Evolutionary conservation across 2,113 vertebrate genomes (phyloP).

Genomic region (Calidris pugnax): DNA sequence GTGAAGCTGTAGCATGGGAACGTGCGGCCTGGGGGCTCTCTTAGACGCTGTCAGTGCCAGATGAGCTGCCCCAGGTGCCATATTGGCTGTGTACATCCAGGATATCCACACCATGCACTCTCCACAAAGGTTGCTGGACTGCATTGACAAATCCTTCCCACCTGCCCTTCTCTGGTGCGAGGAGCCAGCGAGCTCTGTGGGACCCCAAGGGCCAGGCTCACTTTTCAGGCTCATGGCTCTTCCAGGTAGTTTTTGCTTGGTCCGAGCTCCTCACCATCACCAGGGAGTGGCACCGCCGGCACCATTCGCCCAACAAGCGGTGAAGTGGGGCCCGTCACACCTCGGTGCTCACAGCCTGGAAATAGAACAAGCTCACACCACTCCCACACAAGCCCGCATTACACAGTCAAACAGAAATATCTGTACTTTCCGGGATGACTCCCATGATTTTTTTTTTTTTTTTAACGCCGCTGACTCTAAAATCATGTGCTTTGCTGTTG

Average conservation of each 20-base stretch:
- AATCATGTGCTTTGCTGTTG: slow-evolving; percentile 32
- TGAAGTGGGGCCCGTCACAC: not conserved
- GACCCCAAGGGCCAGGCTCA: not conserved
- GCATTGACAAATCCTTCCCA: not conserved
- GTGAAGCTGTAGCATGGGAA: not conserved
- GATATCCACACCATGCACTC: not conserved
- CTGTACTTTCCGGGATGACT: slow-evolving; percentile 61
- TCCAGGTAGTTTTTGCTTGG: not conserved
- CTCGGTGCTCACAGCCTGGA: not conserved
- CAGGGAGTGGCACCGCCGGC: not conserved
- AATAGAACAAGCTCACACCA: slow-evolving; percentile 58
- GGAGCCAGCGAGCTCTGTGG: not conserved
- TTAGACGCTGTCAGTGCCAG: not conserved
- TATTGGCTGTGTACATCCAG: rapidly evolving
- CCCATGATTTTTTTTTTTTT: not conserved
- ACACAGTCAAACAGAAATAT: slow-evolving; percentile 61
- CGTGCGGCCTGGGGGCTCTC: rapidly evolving
- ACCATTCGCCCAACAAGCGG: not conserved
- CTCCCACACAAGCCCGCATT: slow-evolving; percentile 50
- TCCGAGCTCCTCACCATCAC: rapidly evolving
- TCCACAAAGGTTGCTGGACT: not conserved
- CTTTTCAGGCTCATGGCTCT: rapidly evolving
- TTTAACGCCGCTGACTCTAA: slow-evolving; percentile 42
- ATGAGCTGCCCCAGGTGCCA: not conserved
- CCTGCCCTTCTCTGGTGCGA: rapidly evolving